phyloP scores from a whole-genome alignment of 2,888 invertebrate species.

The Cerceris ruficornis region DNA sequence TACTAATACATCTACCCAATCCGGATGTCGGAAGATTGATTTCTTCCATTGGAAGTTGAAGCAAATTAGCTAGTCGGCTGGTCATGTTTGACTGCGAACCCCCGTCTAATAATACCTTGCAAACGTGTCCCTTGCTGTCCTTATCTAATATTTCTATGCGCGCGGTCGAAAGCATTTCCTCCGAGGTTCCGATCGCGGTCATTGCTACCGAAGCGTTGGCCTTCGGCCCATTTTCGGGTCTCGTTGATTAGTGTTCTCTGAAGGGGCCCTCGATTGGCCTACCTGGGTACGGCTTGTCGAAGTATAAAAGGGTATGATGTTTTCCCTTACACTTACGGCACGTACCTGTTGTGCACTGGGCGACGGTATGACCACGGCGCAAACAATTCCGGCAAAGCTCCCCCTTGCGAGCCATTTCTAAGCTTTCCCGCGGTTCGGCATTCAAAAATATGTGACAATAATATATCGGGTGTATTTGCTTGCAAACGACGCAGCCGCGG shows the following conservation, averaged over 20 bases:
- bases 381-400: conserved; percentile 20
- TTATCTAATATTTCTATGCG: conserved; percentile 1
- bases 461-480: not conserved
- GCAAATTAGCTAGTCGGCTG: not conserved
- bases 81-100: conserved; percentile 14
- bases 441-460: not conserved
- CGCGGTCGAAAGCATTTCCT: conserved; percentile 18
- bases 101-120: conserved; percentile 8
- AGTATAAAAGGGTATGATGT: conserved; percentile 16
- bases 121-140: not conserved
- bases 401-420: not conserved
- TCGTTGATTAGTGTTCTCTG: not conserved
- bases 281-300: not conserved
- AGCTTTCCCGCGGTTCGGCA: not conserved
- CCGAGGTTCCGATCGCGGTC: not conserved
- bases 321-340: conserved; percentile 11
- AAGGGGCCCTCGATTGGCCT: not conserved
- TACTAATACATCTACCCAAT: not conserved
- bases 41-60: not conserved
- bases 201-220: too few relatives aligned
- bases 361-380: not conserved
- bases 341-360: not conserved
- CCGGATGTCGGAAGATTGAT: not conserved
- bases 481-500: not conserved
- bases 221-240: too few relatives aligned